These are phyloP conservation scores for Montipora cactus DNA, from an alignment of 64 coral and sea anemone genomes.

Conservation along the genomic window DNA sequence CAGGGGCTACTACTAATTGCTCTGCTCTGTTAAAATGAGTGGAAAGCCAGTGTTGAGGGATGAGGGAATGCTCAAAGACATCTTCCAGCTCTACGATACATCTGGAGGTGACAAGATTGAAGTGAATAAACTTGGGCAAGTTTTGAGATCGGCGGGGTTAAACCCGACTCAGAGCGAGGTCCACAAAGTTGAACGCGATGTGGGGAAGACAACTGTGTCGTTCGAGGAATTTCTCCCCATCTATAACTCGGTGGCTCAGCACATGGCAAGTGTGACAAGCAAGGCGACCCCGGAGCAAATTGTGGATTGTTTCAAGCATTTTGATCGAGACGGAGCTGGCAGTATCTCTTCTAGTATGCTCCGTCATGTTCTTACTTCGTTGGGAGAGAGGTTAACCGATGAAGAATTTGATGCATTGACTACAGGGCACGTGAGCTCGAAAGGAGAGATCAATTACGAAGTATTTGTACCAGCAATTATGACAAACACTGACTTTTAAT, in stretches of 20 bases:
- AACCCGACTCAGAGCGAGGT: conserved; percentile 95
- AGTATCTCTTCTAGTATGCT: conserved; percentile 82
- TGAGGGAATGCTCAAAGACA: conserved; percentile 84
- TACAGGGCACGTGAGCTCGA: conserved; percentile 78
- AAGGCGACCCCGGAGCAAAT: conserved; percentile 80
- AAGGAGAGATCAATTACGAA: conserved; percentile 91
- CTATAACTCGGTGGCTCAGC: conserved; percentile 82
- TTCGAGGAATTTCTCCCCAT: conserved; percentile 95
- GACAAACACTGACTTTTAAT: conserved; percentile 20
- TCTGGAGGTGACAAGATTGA: conserved; percentile 86
- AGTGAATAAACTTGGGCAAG: conserved; percentile 79
- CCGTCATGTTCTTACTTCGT: conserved; percentile 88
- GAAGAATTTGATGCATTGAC: conserved; percentile 90
- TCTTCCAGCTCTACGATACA: conserved; percentile 93
- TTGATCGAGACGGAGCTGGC: conserved; percentile 83
- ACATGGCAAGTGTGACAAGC: conserved; percentile 62
- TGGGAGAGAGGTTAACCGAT: conserved; percentile 90
- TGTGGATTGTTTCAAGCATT: conserved; percentile 95
- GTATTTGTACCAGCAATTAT: conserved; percentile 30
- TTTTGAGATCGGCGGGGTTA: conserved; percentile 78
- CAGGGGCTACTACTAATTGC: not conserved
- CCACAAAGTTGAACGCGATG: conserved; percentile 90
- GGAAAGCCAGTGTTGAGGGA: conserved; percentile 53
- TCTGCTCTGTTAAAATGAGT: conserved; percentile 2
- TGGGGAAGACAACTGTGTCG: conserved; percentile 75